phyloP scores from a whole-genome alignment of 2,888 invertebrate genomes.

The Ophion ventricosus region DNA sequence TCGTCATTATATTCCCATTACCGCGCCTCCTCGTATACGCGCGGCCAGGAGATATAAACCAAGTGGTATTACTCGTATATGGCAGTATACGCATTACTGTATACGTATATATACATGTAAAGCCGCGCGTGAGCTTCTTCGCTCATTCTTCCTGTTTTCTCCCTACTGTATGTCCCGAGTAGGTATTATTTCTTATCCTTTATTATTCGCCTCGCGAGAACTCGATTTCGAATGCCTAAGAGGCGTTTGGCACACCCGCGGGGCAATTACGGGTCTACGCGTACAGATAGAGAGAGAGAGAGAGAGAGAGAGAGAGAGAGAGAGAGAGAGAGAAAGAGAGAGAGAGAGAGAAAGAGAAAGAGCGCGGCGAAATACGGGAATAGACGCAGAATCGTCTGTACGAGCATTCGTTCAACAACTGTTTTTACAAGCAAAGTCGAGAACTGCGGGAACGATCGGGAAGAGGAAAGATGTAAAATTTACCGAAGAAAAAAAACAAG shows the following conservation, averaged over 20 bases:
- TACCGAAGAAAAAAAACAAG: background rate
- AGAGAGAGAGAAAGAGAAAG: background rate
- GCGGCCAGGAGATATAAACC: slow-evolving; percentile 46
- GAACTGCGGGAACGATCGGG: background rate
- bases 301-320: background rate
- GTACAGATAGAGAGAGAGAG: background rate
- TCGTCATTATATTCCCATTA: slow-evolving; percentile 77
- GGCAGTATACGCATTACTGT: slow-evolving; percentile 6
- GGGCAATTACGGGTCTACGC: slow-evolving; percentile 35
- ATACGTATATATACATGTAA: slow-evolving; percentile 13
- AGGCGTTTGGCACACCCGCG: slow-evolving; percentile 42
- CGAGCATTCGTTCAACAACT: background rate
- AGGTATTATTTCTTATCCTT: slow-evolving; percentile 54
- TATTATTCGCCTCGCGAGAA: slow-evolving; percentile 38
- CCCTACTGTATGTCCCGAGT: background rate
- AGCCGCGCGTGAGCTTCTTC: slow-evolving; percentile 28
- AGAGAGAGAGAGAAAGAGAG: background rate
- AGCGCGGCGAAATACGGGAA: background rate
- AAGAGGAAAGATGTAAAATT: slow-evolving; percentile 6
- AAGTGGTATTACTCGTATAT: slow-evolving; percentile 33
- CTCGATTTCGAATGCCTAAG: slow-evolving; percentile 38
- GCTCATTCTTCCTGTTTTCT: slow-evolving; percentile 23
- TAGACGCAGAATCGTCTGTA: background rate
- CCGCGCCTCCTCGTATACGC: slow-evolving; percentile 57
- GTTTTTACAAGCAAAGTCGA: background rate